These are phyloP conservation scores for Apocheima hispidaria DNA, from an alignment of 2,888 invertebrate genomes.

Conservation along the genomic window DNA sequence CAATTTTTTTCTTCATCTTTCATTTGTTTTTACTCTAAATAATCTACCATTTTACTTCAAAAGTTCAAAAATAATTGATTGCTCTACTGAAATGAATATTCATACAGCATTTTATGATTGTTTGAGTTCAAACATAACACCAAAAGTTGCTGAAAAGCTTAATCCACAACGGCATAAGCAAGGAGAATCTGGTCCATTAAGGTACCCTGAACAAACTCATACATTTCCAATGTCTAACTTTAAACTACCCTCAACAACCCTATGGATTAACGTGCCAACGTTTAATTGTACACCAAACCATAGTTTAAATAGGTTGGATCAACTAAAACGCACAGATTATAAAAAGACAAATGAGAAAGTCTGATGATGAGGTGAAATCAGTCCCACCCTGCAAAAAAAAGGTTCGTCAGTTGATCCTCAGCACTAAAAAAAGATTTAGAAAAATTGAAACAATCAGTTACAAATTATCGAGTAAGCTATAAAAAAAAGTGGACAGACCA, in stretches of 20 bases:
- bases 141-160: background rate
- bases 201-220: slow-evolving; percentile 40
- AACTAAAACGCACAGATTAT: slow-evolving; percentile 19
- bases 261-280: slow-evolving; percentile 36
- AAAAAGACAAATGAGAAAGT: background rate
- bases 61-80: too few relatives aligned
- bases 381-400: too few relatives aligned
- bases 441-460: too few relatives aligned
- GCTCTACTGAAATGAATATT: too few relatives aligned
- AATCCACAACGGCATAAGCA: slow-evolving; percentile 31
- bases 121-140: background rate
- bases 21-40: too few relatives aligned
- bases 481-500: too few relatives aligned
- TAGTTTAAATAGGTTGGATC: slow-evolving; percentile 23
- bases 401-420: too few relatives aligned
- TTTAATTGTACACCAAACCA: slow-evolving; percentile 20
- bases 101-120: background rate
- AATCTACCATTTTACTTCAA: too few relatives aligned
- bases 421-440: too few relatives aligned
- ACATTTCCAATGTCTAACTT: slow-evolving; percentile 45
- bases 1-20: too few relatives aligned
- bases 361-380: too few relatives aligned
- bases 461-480: too few relatives aligned
- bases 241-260: slow-evolving; percentile 36
- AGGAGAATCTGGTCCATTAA: slow-evolving; percentile 42